Evolutionary conservation across 2,797 vertebrate genomes (phyloP), one percentile per base, ranked within the genome.

Genomic region (Leptoclinus maculatus): DNA sequence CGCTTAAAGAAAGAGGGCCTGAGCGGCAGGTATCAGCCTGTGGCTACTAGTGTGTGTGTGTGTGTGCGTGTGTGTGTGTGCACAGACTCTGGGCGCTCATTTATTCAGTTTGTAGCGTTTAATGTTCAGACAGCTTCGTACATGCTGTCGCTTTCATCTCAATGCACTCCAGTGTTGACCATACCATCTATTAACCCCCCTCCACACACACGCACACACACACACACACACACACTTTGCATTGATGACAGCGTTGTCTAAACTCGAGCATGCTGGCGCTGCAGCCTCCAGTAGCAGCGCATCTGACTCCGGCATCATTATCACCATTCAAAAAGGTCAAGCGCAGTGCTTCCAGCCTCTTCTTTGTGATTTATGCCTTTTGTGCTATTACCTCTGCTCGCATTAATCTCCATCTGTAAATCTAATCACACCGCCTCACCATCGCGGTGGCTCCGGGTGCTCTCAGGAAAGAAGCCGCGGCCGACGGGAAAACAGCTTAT

Each of bases 371-470:
- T 90, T 91, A 92, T 91, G 89, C 85, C 89, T 86, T 34, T 88
- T 84, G 85, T 89, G 87, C 89, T 86, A 89, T 93, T 89, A 90
- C 89, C 88, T 90, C 86, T 78, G 87, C 85, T 90, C 83, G 78
- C 88, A 92, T 92, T 92, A 91, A 93, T 95, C 91, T 92, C 90
- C 87, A 89, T 94, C 92, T 92, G 92, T 91, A 94, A 93, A 93
- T 95, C 94, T 91, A 94, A 94, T 93, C 91, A 91, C 88, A 60
- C 72, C 49, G 81, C 86, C 84, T 83, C 79, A 23, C 78, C 83
- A 63, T 36, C 23, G 65, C 79, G 32, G 74, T 82, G 82, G 83
- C 83, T 67, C 23, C 39, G 4, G 81, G 79, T 75, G 80, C 79
- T 82, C 82, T 79, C 83, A 74, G 83, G 85, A 92, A 88, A 85